Evolutionary conservation across 2,113 vertebrate genomes (phyloP).

Genomic region (Acrocephalus arundinaceus): DNA sequence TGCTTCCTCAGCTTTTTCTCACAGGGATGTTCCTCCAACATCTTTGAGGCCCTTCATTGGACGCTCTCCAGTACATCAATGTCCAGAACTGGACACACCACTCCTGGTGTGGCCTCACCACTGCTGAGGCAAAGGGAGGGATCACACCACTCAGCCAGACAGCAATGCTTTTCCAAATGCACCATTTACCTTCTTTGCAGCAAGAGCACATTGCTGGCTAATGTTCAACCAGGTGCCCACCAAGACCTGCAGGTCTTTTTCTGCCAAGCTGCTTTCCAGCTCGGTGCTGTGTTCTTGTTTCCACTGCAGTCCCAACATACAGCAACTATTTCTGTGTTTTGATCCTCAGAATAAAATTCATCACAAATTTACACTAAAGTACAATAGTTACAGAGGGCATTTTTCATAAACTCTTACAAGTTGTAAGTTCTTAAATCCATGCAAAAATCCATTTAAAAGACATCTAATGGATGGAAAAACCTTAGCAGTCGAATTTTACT

Average conservation of each 20-base stretch:
- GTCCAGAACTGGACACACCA: neutral
- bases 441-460: neutral
- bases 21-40: neutral
- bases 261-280: neutral
- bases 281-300: rapidly evolving
- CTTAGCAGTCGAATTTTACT: neutral
- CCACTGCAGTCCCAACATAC: rapidly evolving
- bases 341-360: neutral
- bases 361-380: neutral
- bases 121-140: neutral
- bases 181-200: neutral
- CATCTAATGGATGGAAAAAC: neutral
- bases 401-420: neutral
- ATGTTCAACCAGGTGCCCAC: neutral
- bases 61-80: neutral
- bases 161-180: neutral
- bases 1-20: neutral
- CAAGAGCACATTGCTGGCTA: neutral
- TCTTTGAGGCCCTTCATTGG: neutral
- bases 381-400: neutral
- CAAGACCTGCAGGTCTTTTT: neutral
- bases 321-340: neutral
- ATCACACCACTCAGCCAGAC: neutral
- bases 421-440: neutral
- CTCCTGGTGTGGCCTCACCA: neutral